Base-by-base conservation (phyloP, 1,140 invertebrate species). In the Mizuhopecten yessoensis region DNA sequence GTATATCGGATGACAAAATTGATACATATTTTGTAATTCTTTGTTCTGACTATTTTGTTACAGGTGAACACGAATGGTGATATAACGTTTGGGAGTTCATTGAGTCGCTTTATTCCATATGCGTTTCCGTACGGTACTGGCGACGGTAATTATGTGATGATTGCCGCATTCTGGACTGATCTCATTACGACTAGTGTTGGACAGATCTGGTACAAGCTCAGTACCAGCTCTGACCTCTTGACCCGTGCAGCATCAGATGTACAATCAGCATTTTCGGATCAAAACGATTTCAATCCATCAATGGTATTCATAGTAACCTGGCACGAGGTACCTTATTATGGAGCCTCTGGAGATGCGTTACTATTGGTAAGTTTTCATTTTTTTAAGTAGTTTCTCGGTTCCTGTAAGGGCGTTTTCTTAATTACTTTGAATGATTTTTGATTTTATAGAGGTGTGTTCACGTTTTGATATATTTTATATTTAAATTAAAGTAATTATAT, bases 141-240 rank as follows among this genome's bases (percentile, higher is more conserved):
- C 9, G n/a, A n/a, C 29, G 5, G 5, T 29, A 75, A 29, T n/a
- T 75, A 17, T 13, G 23, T 75, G 57, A 75, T 75, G 57, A 11
- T 75, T 17, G 57, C 57, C 17, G 57, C 5, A n/a, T 75, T 75
- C 17, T 75, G 57, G 57, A 75, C 57, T 75, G 57, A 75, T 17
- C n/a, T 75, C 29, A 75, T 29, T 29, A 75, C 57, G n/a, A 29
- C 5, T 75, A 29, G 5, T 29, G 57, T 29, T 3, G 57, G 57
- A 75, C 1, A 75, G 29, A 75, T 75, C n/a, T 75, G 57, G 57
- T 75, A 75, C n/a, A 75, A 75, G n/a, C 57, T 75, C 23, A 75
- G 57, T 29, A 5, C 57, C n/a, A 75, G 11, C n/a, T n/a, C 1
- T 29, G 57, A 75, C 5, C 57, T 75, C n/a, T 1, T 75, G n/a